These are phyloP conservation scores for Corythornis cristatus DNA, from an alignment of 2,113 vertebrate genomes.

Conservation along the genomic window DNA sequence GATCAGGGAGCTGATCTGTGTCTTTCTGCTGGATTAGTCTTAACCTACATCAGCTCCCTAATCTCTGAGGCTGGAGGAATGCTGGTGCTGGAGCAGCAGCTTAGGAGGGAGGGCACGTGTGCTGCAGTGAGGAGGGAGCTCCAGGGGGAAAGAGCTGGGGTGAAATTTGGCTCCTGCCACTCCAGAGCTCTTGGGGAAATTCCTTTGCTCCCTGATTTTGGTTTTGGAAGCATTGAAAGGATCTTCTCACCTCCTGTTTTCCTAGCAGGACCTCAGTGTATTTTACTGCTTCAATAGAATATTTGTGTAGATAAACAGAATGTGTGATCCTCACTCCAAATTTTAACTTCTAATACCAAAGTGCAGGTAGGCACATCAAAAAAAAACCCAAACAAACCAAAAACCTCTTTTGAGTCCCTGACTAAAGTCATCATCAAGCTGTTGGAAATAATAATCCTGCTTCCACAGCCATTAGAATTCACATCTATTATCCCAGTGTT, in stretches of 20 bases:
- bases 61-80: background rate
- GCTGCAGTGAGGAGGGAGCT: background rate
- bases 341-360: accelerated
- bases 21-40: conserved; percentile 46
- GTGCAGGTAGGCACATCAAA: background rate
- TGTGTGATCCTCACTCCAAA: background rate
- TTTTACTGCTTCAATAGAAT: background rate
- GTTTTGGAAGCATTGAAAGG: background rate
- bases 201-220: background rate
- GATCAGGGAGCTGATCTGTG: conserved; percentile 26
- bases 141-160: background rate
- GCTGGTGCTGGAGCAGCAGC: background rate
- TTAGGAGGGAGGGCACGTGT: background rate
- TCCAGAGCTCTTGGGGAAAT: background rate
- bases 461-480: background rate
- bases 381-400: background rate
- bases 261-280: accelerated
- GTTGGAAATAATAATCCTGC: background rate
- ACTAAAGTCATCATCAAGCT: background rate
- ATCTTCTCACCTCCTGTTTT: background rate
- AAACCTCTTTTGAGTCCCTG: background rate
- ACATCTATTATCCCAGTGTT: background rate
- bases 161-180: background rate
- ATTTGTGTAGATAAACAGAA: background rate
- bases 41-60: conserved; percentile 45